phyloP scores from a whole-genome alignment of 2,797 vertebrate genomes.

The Lindbergichthys nudifrons region DNA sequence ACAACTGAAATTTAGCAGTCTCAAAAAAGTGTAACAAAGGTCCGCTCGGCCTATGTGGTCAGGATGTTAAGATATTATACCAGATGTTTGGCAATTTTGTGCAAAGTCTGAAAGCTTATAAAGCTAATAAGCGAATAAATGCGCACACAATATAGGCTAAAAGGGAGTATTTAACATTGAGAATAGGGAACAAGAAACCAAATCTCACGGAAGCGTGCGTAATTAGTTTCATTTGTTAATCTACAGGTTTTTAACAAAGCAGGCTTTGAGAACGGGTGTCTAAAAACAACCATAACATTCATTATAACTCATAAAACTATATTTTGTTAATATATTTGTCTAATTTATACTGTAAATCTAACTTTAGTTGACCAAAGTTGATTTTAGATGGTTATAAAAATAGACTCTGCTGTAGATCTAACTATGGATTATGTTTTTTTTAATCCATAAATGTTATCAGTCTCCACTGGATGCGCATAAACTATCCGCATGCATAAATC shows the following conservation, averaged over 20 bases:
- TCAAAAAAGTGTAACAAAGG: slow-evolving; percentile 7
- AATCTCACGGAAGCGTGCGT: neutral
- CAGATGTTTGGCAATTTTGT: slow-evolving; percentile 32
- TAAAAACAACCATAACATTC: neutral
- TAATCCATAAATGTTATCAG: slow-evolving; percentile 17
- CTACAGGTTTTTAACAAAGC: slow-evolving; percentile 7
- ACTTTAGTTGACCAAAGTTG: neutral
- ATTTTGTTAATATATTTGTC: neutral
- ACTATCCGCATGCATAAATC: slow-evolving; percentile 35
- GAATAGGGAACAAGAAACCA: slow-evolving; percentile 12
- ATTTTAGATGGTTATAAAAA: neutral
- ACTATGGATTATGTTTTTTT: slow-evolving; percentile 14
- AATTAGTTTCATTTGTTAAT: slow-evolving; percentile 35
- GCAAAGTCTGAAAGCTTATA: slow-evolving; percentile 25
- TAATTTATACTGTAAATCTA: neutral
- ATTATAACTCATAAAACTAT: neutral
- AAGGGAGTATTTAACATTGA: slow-evolving; percentile 10
- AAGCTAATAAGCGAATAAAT: slow-evolving; percentile 9
- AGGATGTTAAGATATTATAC: slow-evolving; percentile 22
- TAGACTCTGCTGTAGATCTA: slow-evolving; percentile 1
- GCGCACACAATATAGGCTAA: neutral
- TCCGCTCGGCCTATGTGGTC: neutral
- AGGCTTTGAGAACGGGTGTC: neutral
- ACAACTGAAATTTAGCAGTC: slow-evolving; percentile 10
- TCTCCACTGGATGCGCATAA: slow-evolving; percentile 19